A percentile compares a stretch with the other conserved stretches of the same genome.
Evolutionary conservation across 2,888 invertebrate species (phyloP).

Genomic region (Eulithis testata): DNA sequence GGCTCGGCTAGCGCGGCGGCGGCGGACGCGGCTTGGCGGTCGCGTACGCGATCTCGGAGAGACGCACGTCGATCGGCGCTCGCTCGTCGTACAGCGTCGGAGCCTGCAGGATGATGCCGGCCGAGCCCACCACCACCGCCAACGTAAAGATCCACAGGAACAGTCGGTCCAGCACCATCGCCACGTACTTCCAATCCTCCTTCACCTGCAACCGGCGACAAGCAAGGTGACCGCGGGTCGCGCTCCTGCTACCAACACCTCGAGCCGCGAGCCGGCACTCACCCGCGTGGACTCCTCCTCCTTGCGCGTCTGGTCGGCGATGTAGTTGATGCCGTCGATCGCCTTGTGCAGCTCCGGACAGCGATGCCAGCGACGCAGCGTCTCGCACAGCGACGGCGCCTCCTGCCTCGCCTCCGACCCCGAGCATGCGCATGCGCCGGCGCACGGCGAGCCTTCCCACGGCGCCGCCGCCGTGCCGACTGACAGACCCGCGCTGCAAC

Average conservation of each 20-base stretch:
- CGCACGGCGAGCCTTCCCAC: constrained; percentile 41
- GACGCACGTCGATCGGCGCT: constrained; percentile 93
- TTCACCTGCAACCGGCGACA: constrained; percentile 88
- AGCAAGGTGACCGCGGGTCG: constrained; percentile 53
- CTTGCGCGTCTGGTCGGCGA: constrained; percentile 95
- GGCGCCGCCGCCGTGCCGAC: constrained; percentile 45
- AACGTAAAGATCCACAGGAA: constrained; percentile 99
- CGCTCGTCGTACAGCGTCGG: constrained; percentile 97
- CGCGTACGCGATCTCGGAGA: constrained; percentile 95
- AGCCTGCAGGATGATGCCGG: constrained; percentile 97
- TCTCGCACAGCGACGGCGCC: constrained; percentile 85
- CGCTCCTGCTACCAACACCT: not conserved
- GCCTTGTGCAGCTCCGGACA: constrained; percentile 97
- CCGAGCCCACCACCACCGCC: constrained; percentile 96
- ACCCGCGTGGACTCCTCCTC: constrained; percentile 97
- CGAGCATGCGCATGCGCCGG: constrained; percentile 18
- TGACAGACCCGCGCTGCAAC: constrained; percentile 61
- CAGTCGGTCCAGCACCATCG: constrained; percentile 98
- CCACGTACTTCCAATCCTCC: constrained; percentile 99
- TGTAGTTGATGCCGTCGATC: constrained; percentile 95
- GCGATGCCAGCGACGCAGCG: constrained; percentile 92
- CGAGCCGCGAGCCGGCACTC: constrained; percentile 52
- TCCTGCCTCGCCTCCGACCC: constrained; percentile 39
- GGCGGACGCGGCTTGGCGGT: constrained; percentile 91
- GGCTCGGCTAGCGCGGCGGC: constrained; percentile 58